Base-by-base conservation (phyloP, 2,113 vertebrate genomes). In the Toxotes jaculatrix region DNA sequence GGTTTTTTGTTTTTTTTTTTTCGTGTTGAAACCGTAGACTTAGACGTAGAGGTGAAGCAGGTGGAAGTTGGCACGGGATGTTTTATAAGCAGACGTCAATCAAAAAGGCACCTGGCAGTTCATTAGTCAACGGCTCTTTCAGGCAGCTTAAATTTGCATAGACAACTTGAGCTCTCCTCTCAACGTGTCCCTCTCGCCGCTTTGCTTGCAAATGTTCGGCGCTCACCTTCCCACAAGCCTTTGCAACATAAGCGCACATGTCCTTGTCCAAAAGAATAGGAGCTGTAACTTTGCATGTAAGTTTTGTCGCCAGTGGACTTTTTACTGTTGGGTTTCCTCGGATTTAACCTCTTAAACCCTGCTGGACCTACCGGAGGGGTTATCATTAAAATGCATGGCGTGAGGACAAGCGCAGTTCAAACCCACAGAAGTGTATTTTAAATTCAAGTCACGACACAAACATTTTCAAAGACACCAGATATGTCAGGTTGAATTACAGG, bases 91-190 rank as follows among this genome's bases (percentile, higher is more conserved):
- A 83, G 68, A 74, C 9, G 68, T 85, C 87, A 82, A 63, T 88
- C 87, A 88, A 68, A 71, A 80, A 69, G 73, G 84, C 79, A 83
- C 79, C 86, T 82, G 85, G 84, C 72, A 88, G 71, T 88, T 92
- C 84, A 88, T 91, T 93, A 90, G 84, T 74, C 86, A 59, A 70
- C 45, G 11, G 36, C 73, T 86, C 73, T 84, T 65, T 85, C 84
- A 87, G 59, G 3, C 78, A 77, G 82, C 76, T 67, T 68, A 65
- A 0, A 92, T 91, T 91, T 90, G 83, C 89, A 89, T 86, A 43
- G 79, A 79, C 75, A 85, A 82, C 85, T 53, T 68, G 71, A 80
- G 82, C 84, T 89, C 76, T 80, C 65, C 70, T 80, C 80, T 81
- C 53, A 59, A 14, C 7, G 4, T 53, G 62, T 72, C 43, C 61